These are phyloP conservation scores for Scomber scombrus DNA, from an alignment of 2,113 vertebrate genomes.

Conservation along the genomic window DNA sequence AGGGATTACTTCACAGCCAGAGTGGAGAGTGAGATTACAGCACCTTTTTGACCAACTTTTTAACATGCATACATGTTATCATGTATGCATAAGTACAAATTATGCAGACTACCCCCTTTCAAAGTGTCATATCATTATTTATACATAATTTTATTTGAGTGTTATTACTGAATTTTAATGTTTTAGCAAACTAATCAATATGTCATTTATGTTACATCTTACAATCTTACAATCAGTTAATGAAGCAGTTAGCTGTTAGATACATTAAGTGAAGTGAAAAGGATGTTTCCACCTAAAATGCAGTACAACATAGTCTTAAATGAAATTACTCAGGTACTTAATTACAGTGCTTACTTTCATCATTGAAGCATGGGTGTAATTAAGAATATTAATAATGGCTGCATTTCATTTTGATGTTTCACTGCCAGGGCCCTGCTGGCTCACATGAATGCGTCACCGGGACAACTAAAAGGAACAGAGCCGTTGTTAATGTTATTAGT, in stretches of 20 bases:
- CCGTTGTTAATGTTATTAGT: conserved; percentile 17
- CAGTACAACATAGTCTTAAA: background rate
- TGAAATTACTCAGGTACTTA: background rate
- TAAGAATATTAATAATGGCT: background rate
- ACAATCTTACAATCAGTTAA: too few relatives aligned
- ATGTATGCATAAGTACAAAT: too few relatives aligned
- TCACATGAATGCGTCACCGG: conserved; percentile 22
- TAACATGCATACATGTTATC: too few relatives aligned
- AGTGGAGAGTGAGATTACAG: too few relatives aligned
- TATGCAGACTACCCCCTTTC: too few relatives aligned
- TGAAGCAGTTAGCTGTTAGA: background rate
- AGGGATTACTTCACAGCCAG: too few relatives aligned
- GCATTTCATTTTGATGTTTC: background rate
- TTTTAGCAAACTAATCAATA: background rate
- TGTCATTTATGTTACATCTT: too few relatives aligned
- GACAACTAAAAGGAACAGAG: conserved; percentile 14
- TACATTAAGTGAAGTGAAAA: background rate
- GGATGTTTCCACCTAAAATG: background rate
- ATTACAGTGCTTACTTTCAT: background rate
- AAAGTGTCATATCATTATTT: background rate
- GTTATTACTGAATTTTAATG: background rate
- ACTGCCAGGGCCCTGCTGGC: background rate
- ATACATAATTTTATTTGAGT: background rate
- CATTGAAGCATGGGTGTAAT: conserved; percentile 8
- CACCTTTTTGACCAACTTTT: too few relatives aligned